These are phyloP conservation scores for Marisa cornuarietis DNA, from an alignment of 1,140 invertebrate species.

Conservation along the genomic window DNA sequence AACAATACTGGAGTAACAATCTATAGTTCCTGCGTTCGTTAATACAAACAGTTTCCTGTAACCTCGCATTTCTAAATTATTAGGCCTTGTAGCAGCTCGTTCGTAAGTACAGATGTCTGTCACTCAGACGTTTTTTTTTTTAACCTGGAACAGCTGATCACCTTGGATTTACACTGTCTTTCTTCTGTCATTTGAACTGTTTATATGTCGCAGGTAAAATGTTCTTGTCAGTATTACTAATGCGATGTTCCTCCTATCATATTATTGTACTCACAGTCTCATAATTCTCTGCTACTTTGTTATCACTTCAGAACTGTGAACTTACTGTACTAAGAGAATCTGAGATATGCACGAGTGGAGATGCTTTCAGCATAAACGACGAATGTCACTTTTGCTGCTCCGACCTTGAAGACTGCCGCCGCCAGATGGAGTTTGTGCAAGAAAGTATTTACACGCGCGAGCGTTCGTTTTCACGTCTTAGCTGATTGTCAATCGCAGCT, in stretches of 20 bases:
- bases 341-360: background rate
- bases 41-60: too few species aligned
- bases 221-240: background rate
- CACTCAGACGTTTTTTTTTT: too few species aligned
- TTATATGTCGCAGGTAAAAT: background rate
- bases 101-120: too few species aligned
- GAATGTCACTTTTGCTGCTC: slow-evolving; percentile 8
- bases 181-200: background rate
- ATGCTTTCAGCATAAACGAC: background rate
- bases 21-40: too few species aligned
- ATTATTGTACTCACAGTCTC: background rate
- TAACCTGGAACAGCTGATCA: too few species aligned
- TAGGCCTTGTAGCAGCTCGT: too few species aligned
- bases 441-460: background rate
- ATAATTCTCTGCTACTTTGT: background rate
- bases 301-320: background rate
- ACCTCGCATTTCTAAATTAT: too few species aligned
- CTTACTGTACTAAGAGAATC: background rate
- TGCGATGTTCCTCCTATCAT: background rate
- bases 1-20: too few species aligned
- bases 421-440: background rate
- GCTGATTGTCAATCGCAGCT: too few species aligned
- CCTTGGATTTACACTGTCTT: too few species aligned
- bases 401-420: background rate
- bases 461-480: too few species aligned